A percentile compares a stretch with the other conserved stretches of the same genome.
These are phyloP conservation scores for Hippocampus mohnikei DNA, from an alignment of 2,113 vertebrate species.

Conservation along the genomic window DNA sequence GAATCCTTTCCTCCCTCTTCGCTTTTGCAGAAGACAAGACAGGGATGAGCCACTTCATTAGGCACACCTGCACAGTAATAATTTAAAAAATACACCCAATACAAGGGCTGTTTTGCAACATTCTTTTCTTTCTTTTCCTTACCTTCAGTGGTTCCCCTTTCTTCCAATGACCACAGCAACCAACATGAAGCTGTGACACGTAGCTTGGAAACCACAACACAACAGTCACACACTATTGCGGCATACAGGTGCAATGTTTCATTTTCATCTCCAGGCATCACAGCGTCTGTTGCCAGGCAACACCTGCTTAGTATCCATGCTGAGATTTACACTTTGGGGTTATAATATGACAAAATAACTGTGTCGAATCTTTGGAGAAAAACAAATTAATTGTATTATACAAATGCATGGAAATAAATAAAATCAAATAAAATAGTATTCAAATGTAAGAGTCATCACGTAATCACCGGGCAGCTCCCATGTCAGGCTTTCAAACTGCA, in stretches of 20 bases:
- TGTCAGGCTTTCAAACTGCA: too few relatives aligned
- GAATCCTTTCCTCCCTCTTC: not conserved
- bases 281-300: constrained; percentile 51
- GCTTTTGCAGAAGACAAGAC: not conserved
- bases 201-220: not conserved
- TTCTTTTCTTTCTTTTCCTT: not conserved
- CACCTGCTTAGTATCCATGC: constrained; percentile 17
- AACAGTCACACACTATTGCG: not conserved
- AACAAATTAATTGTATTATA: not conserved
- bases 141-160: not conserved
- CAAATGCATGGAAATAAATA: not conserved
- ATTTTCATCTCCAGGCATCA: constrained; percentile 9
- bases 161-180: not conserved
- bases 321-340: not conserved
- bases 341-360: not conserved
- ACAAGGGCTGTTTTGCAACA: not conserved
- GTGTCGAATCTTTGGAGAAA: not conserved
- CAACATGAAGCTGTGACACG: constrained; percentile 6
- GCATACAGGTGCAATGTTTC: not conserved
- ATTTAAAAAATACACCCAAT: not conserved
- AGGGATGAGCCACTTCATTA: not conserved
- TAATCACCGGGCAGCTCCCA: too few relatives aligned
- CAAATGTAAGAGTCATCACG: too few relatives aligned
- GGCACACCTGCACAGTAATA: not conserved
- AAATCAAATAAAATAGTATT: too few relatives aligned